Evolutionary conservation across 2,888 invertebrate genomes (phyloP).

Genomic region (Pterobdella sp.): DNA sequence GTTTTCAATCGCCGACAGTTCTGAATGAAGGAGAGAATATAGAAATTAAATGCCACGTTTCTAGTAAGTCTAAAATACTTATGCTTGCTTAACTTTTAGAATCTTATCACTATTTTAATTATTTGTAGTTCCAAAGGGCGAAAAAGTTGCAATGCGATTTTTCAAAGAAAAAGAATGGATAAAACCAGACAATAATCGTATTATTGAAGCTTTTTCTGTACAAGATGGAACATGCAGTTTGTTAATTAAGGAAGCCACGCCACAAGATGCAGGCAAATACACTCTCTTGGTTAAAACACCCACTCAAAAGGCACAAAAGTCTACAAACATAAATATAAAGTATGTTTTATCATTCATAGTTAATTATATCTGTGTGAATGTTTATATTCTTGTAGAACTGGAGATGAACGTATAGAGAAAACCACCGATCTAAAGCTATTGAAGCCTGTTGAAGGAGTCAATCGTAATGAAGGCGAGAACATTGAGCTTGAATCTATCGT

Average conservation of each 20-base stretch:
- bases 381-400: background rate
- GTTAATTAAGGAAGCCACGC: background rate
- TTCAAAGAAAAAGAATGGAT: background rate
- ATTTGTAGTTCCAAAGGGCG: background rate
- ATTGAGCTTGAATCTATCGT: background rate
- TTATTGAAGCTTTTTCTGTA: background rate
- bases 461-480: background rate
- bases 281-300: slow-evolving; percentile 1
- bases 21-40: slow-evolving; percentile 31
- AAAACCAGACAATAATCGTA: slow-evolving; percentile 1
- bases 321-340: background rate
- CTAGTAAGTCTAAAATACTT: slow-evolving; percentile 17
- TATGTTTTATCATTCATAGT: background rate
- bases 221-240: background rate
- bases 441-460: background rate
- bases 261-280: background rate
- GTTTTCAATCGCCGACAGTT: slow-evolving; percentile 8
- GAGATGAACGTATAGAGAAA: background rate
- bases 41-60: slow-evolving; percentile 30
- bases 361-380: background rate
- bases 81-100: background rate
- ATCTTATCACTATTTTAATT: background rate
- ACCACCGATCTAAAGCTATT: background rate
- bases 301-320: slow-evolving; percentile 8
- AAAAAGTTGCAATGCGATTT: slow-evolving; percentile 1